These are phyloP conservation scores for Hafferia zeledoni DNA, from an alignment of 2,797 vertebrate genomes.

Conservation along the genomic window DNA sequence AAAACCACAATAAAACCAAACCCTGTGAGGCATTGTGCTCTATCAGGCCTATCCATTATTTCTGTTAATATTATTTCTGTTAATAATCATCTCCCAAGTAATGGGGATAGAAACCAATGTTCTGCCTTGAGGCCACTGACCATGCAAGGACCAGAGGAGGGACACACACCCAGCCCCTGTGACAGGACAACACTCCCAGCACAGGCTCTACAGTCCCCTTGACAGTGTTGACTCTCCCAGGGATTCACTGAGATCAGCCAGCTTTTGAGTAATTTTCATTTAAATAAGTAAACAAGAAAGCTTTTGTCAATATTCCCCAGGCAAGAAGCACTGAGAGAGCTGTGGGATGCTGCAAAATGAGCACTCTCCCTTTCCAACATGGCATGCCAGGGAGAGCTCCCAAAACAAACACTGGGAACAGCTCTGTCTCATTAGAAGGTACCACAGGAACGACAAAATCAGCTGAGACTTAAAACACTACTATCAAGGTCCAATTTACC, in stretches of 20 bases:
- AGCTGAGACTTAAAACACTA: background rate
- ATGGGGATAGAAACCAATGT: background rate
- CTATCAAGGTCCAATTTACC: constrained; percentile 71
- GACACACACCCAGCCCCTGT: background rate
- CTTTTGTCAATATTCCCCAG: constrained; percentile 37
- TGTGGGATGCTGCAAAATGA: background rate
- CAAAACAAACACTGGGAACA: background rate
- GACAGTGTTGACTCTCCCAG: background rate
- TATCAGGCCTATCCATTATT: background rate
- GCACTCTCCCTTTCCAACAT: background rate
- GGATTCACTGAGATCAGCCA: background rate
- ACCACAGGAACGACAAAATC: background rate
- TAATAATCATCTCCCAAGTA: background rate
- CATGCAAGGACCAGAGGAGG: background rate
- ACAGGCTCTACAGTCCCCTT: background rate
- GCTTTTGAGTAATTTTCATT: constrained; percentile 19
- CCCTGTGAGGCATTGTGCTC: background rate
- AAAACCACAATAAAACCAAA: background rate
- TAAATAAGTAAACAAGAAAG: constrained; percentile 10
- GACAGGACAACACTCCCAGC: background rate
- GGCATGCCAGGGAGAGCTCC: background rate
- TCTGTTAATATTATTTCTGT: background rate
- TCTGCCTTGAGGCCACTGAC: background rate
- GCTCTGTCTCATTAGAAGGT: background rate
- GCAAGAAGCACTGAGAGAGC: background rate